Base-by-base conservation (phyloP, 1,140 invertebrate genomes). In the Cherax quadricarinatus region DNA sequence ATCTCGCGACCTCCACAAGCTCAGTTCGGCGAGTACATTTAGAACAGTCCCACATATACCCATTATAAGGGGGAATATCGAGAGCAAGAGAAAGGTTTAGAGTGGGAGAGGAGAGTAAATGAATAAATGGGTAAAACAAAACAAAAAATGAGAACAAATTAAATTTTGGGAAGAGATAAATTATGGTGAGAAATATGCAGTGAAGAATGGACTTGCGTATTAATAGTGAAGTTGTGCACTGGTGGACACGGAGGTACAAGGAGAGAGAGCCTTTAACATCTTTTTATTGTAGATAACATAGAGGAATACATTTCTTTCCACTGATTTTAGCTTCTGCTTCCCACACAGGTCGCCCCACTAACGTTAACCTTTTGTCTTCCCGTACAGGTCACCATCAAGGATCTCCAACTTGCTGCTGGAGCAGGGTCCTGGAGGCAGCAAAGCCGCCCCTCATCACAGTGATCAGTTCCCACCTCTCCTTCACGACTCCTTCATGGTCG, bases 401-500 rank as follows among this genome's bases (percentile, higher is more conserved):
- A 86, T 91, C 51, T 91, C 89, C 4, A 84, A 86, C 89, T 84
- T 86, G 53, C 75, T 91, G 30, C 41, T 91, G 48, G 89, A 91
- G 75, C 83, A 86, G 57, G 89, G 49, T 0, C 78, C 70, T 0
- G 86, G 51, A 5, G 30, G 30, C 3, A 81, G 73, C 84, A 91
- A 91, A 78, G 84, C 53, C 12, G 60, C 48, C 10, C 89, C 83
- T 12, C 83, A 62, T 21, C 78, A 73, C 1, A 86, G 73, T 41
- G 89, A 91, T 24, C 89, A 91, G 48, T 91, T 91, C 60, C 89
- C 89, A 12, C 89, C 89, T 30, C 89, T 91, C 24, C 89, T 91
- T 1, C 89, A 91, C 83, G 89, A 91, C 84, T 80, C 89, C 75
- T 91, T 91, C 84, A 91, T 91, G 89, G 84, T 91, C 30, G 89